Evolutionary conservation across 64 coral and sea anemone genomes (phyloP), one percentile per base, ranked within the genome.

Genomic region (Pocillopora verrucosa): DNA sequence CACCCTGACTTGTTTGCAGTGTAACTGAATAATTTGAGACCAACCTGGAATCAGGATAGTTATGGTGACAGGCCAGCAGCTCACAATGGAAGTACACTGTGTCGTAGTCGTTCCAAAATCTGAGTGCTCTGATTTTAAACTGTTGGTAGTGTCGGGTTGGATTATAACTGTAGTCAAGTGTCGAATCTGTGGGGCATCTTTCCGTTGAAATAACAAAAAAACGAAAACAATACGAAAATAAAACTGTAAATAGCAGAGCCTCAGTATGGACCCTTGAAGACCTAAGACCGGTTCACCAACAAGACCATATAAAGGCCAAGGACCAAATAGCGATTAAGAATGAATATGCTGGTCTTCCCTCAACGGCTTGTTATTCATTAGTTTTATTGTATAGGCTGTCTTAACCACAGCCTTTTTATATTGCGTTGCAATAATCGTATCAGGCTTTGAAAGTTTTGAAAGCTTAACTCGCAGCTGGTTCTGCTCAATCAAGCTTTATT

Each of bases 101-200:
- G 35, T 84, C 36, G 36, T 84, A 84, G 36, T 69, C 36, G 35
- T 67, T 1, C 35, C 65, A 67, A 62, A 83, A 83, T 16, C 61
- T 20, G 35, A 83, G 68, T 3, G 62, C n/a, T 68, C n/a, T 67
- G 1, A 83, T 13, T 67, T 24, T 45, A 65, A 83, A 56, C 36
- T 24, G 61, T 68, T 83, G 80, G n/a, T 14, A 83, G 14, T 13
- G 22, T 41, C 34, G 3, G 16, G 9, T 67, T 11, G 80, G 62
- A 83, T 83, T 3, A 20, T 83, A 83, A 11, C 16, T 41, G 61
- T 83, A 83, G 11, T 64, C 80, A 61, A 85, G 19, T n/a, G 82
- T 72, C 56, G 82, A 72, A 72, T 85, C 82, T 72, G 10, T 11
- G 15, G 82, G 65, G 36, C 82, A 85, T 22, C 82, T 85, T 20